Percentiles rank a stretch among this genome's conserved stretches.
Evolutionary conservation across 2,797 vertebrate species (phyloP).

Genomic region (Eulemur albifrons): DNA sequence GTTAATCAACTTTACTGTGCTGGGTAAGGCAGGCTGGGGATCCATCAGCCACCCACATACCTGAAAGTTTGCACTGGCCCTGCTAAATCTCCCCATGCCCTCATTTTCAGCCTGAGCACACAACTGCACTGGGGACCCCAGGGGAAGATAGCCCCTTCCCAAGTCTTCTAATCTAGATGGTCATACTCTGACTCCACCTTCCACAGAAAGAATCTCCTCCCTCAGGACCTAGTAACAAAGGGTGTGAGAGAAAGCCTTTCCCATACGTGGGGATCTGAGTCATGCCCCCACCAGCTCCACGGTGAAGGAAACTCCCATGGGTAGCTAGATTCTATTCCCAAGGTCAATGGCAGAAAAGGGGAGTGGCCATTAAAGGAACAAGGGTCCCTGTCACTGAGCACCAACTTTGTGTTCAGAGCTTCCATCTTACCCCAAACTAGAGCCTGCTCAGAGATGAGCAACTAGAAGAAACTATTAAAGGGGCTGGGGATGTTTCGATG

Average conservation of each 20-base stretch:
- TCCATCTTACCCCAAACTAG: background rate
- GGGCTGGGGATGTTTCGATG: background rate
- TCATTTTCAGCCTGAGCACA: background rate
- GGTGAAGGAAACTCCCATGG: background rate
- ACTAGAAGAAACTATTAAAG: background rate
- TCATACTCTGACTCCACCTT: background rate
- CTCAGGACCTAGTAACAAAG: background rate
- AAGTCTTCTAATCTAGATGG: background rate
- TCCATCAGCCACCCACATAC: background rate
- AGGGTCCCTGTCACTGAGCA: background rate
- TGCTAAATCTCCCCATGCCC: background rate
- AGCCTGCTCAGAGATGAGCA: background rate
- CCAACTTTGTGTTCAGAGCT: background rate
- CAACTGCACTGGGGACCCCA: background rate
- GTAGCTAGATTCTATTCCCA: background rate
- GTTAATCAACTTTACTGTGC: slow-evolving; percentile 83
- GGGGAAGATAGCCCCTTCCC: background rate
- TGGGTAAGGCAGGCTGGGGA: slow-evolving; percentile 76
- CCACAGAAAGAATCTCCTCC: background rate
- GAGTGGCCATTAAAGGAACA: background rate
- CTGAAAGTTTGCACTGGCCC: background rate
- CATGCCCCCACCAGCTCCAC: background rate
- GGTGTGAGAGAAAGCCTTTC: background rate
- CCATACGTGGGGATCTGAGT: background rate
- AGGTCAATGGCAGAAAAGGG: background rate